Evolutionary conservation across 2,888 invertebrate genomes (phyloP).

Genomic region (Reticulitermes lucifugus): DNA sequence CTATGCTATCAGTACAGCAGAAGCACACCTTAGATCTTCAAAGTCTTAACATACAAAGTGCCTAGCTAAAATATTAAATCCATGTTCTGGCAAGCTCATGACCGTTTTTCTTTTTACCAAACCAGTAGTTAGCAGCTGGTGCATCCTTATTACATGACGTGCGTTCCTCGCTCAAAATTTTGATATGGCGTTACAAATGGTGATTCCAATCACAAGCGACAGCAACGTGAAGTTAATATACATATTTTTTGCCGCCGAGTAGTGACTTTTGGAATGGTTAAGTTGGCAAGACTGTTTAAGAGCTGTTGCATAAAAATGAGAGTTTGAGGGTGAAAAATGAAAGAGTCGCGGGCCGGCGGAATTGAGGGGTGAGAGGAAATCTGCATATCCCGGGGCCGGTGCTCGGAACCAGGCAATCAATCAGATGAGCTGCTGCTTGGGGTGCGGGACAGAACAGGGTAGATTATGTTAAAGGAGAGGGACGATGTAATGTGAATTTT

Average conservation of each 20-base stretch:
- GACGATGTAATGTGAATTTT: slow-evolving; percentile 51
- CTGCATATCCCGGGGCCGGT: slow-evolving; percentile 52
- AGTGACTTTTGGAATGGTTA: slow-evolving; percentile 26
- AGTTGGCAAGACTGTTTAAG: slow-evolving; percentile 51
- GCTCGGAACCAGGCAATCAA: slow-evolving; percentile 51
- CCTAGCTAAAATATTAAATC: slow-evolving; percentile 4
- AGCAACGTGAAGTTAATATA: slow-evolving; percentile 6
- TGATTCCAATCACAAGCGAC: background rate
- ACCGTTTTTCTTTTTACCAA: background rate
- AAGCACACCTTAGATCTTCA: no score
- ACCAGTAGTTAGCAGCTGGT: slow-evolving; percentile 15
- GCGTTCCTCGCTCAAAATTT: background rate
- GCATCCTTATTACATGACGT: background rate
- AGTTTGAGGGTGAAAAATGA: slow-evolving; percentile 54
- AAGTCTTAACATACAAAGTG: no score
- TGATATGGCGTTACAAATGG: background rate
- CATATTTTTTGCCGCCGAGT: background rate
- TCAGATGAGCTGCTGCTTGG: slow-evolving; percentile 46
- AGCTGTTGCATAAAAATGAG: slow-evolving; percentile 54
- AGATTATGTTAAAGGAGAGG: slow-evolving; percentile 53
- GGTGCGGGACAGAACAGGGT: slow-evolving; percentile 39
- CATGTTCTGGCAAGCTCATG: background rate
- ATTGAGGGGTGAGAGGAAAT: slow-evolving; percentile 45
- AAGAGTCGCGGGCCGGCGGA: slow-evolving; percentile 49
- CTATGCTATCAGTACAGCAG: no score